Evolutionary conservation across 1,140 invertebrate genomes (phyloP).

Genomic region (Lysiphlebus fabarum): DNA sequence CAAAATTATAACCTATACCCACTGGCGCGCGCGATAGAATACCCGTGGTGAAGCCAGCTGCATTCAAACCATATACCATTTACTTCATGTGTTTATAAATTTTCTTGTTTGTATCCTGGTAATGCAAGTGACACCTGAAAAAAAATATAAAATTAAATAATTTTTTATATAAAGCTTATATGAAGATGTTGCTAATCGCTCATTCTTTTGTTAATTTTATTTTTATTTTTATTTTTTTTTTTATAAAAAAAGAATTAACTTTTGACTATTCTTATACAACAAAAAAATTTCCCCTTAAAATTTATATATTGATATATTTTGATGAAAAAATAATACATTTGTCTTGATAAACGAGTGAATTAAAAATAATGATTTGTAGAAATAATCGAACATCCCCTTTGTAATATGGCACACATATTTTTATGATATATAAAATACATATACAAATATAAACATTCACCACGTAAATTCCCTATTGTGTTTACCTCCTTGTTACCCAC

Average conservation of each 20-base stretch:
- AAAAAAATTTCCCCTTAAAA: not conserved
- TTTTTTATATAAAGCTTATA: not conserved
- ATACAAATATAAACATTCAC: not conserved
- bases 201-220: conserved; percentile 5
- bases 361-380: conserved; percentile 59
- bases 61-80: conserved; percentile 17
- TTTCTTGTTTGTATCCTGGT: not conserved
- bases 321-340: conserved; percentile 30
- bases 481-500: conserved; percentile 12
- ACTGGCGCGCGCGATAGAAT: conserved; percentile 31
- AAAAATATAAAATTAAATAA: not conserved
- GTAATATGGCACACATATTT: conserved; percentile 2
- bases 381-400: conserved; percentile 44
- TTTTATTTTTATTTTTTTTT: not conserved
- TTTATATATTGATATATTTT: conserved; percentile 1
- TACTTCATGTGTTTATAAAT: not conserved
- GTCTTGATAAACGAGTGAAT: conserved; percentile 55
- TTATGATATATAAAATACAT: conserved; percentile 10
- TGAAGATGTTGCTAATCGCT: conserved; percentile 15
- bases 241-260: too few relatives aligned
- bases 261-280: too few relatives aligned
- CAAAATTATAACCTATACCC: conserved; percentile 25
- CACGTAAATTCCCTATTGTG: conserved; percentile 6
- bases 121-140: not conserved
- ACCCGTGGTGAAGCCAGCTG: conserved; percentile 42